Conservation (phyloP, 2,888 invertebrate species). For the Dolichomitus sp. region DNA sequence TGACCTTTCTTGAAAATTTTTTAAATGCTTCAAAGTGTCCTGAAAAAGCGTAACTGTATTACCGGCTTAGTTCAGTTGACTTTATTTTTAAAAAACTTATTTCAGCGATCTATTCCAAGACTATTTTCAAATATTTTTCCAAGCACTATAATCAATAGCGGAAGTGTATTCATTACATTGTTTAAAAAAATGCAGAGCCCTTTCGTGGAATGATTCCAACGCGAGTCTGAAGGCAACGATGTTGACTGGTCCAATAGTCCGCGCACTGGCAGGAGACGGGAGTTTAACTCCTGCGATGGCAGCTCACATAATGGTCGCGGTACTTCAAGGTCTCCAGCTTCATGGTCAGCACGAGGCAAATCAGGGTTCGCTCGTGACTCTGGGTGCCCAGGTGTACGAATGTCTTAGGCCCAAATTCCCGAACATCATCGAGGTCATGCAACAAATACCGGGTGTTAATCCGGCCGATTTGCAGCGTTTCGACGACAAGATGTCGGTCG, state of each 20-base stretch:
- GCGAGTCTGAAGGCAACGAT: slow-evolving; percentile 93
- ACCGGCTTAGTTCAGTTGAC: too few species aligned
- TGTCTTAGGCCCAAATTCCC: slow-evolving; percentile 92
- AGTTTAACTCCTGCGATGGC: slow-evolving; percentile 90
- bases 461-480: slow-evolving; percentile 93
- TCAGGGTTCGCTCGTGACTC: slow-evolving; percentile 92
- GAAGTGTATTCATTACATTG: not conserved
- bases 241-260: slow-evolving; percentile 91
- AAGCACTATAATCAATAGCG: too few species aligned
- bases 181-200: slow-evolving; percentile 86
- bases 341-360: slow-evolving; percentile 97
- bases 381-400: slow-evolving; percentile 96
- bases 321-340: slow-evolving; percentile 93
- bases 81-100: too few species aligned
- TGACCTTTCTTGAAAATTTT: too few species aligned
- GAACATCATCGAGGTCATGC: slow-evolving; percentile 89
- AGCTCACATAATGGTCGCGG: slow-evolving; percentile 91
- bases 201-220: slow-evolving; percentile 96
- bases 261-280: slow-evolving; percentile 89
- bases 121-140: too few species aligned
- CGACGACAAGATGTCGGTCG: slow-evolving; percentile 93
- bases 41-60: too few species aligned
- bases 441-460: slow-evolving; percentile 94
- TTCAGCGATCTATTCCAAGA: too few species aligned
- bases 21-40: too few species aligned